phyloP scores from a whole-genome alignment of 2,113 vertebrate species.

The Serranochromis macrocephalus region DNA sequence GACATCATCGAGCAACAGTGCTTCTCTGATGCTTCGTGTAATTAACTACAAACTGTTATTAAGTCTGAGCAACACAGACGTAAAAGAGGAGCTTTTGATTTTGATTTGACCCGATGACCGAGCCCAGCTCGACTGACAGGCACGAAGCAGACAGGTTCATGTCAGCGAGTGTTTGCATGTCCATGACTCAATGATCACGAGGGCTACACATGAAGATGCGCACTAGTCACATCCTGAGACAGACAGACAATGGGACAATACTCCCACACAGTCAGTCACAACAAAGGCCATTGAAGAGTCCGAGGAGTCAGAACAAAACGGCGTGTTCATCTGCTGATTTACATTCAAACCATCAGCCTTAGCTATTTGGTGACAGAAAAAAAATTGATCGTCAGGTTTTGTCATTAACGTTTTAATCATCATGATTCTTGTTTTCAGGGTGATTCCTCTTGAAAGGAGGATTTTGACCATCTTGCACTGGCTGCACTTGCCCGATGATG shows the following conservation, averaged over 20 bases:
- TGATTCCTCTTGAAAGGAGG: slow-evolving; percentile 88
- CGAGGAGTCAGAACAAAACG: not conserved
- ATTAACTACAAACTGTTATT: not conserved
- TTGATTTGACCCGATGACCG: fast-evolving
- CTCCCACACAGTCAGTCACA: not conserved
- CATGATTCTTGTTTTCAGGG: slow-evolving; percentile 55
- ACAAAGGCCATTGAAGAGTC: slow-evolving; percentile 2
- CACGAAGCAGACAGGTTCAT: not conserved
- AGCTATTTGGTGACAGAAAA: fast-evolving
- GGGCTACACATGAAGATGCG: not conserved
- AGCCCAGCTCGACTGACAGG: not conserved
- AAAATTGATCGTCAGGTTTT: not conserved
- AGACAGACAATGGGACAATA: not conserved
- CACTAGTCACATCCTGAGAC: not conserved
- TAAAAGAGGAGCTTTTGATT: not conserved
- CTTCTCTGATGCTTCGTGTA: not conserved
- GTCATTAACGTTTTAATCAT: not conserved
- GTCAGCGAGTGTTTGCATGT: not conserved
- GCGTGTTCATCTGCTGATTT: not conserved
- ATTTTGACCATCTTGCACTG: slow-evolving; percentile 89
- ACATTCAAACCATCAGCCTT: not conserved
- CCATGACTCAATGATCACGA: slow-evolving; percentile 29
- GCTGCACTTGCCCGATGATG: slow-evolving; percentile 82
- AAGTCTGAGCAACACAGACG: fast-evolving
- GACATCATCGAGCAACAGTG: not conserved